Percentiles rank a stretch among this genome's conserved stretches.
Conservation (phyloP, 2,888 invertebrate genomes). For the Mythimna impura region DNA sequence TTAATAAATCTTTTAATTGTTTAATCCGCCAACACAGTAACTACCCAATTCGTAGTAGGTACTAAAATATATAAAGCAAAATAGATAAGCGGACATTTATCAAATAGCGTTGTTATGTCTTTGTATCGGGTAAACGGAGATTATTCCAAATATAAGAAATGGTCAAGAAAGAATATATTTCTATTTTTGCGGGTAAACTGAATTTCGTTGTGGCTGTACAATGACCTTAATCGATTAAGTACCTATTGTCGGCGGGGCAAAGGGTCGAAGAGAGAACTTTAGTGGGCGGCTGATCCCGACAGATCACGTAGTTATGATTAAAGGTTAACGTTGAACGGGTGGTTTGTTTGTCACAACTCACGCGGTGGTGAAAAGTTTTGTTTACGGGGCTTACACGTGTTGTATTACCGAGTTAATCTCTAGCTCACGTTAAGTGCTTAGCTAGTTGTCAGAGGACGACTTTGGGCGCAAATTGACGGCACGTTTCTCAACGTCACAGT, state of each 20-base stretch:
- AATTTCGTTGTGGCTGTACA: slow-evolving; percentile 56
- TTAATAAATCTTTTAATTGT: slow-evolving; percentile 6
- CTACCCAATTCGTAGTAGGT: neutral
- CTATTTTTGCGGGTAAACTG: slow-evolving; percentile 53
- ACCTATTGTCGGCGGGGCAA: slow-evolving; percentile 50
- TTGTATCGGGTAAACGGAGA: slow-evolving; percentile 19
- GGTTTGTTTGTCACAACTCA: slow-evolving; percentile 49
- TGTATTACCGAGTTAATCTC: slow-evolving; percentile 52
- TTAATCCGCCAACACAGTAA: neutral
- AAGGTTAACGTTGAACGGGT: slow-evolving; percentile 30
- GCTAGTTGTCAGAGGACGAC: slow-evolving; percentile 38
- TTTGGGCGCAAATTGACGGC: slow-evolving; percentile 47
- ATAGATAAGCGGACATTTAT: slow-evolving; percentile 6
- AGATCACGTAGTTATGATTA: slow-evolving; percentile 57
- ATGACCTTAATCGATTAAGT: slow-evolving; percentile 63
- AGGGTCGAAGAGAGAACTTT: slow-evolving; percentile 50
- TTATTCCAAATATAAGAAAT: slow-evolving; percentile 38
- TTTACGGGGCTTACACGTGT: slow-evolving; percentile 53
- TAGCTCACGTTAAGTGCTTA: slow-evolving; percentile 47
- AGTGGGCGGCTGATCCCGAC: slow-evolving; percentile 37
- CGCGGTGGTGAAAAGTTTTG: slow-evolving; percentile 44
- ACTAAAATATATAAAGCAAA: slow-evolving; percentile 6
- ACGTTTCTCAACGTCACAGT: slow-evolving; percentile 48
- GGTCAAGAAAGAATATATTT: slow-evolving; percentile 51
- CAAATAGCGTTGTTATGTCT: slow-evolving; percentile 1